Percentiles rank a stretch among this genome's conserved stretches.
phyloP scores from a whole-genome alignment of 2,113 vertebrate species.

The Colius striatus region DNA sequence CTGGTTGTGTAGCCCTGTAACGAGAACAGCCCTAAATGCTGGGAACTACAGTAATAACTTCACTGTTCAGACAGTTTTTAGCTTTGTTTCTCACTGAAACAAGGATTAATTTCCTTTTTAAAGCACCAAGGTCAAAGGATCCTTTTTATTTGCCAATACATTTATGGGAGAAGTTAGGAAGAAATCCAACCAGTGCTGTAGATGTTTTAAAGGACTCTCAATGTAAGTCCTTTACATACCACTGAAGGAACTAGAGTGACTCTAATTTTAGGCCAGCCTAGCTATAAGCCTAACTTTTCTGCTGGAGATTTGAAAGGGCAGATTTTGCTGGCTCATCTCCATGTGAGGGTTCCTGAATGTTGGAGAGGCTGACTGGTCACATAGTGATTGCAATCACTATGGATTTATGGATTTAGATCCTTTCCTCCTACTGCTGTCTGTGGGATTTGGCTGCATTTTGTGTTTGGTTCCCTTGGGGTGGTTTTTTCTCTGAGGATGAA shows the following conservation, averaged over 20 bases:
- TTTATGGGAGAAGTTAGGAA: neutral
- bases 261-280: neutral
- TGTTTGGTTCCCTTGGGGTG: neutral
- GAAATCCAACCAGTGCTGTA: neutral
- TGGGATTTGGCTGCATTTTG: neutral
- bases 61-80: neutral
- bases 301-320: neutral
- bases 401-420: neutral
- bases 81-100: neutral
- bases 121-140: neutral
- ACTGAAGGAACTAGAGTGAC: neutral
- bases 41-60: neutral
- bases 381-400: neutral
- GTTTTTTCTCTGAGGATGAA: slow-evolving; percentile 26
- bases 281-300: neutral
- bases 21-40: neutral
- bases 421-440: neutral
- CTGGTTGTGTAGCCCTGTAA: neutral
- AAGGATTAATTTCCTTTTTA: neutral
- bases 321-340: neutral
- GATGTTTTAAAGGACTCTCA: neutral
- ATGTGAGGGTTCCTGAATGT: neutral
- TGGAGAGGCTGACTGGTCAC: neutral
- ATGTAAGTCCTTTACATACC: neutral
- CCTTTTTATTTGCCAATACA: neutral